Evolutionary conservation across 1,140 invertebrate species (phyloP).

Genomic region (Lasioglossum baleicum): DNA sequence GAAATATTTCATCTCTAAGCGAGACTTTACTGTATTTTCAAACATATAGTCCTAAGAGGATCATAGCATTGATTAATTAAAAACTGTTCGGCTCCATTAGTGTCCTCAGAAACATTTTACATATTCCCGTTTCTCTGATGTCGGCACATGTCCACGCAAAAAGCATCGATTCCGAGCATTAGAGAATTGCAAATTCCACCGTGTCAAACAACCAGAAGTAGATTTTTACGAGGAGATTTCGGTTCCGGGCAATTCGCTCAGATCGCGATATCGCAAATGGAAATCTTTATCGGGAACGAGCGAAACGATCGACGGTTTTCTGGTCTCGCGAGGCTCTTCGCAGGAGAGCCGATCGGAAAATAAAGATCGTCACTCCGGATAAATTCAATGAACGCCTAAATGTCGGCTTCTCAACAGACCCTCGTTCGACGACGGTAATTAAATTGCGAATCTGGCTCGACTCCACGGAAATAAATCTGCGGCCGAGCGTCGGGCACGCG

Average conservation of each 20-base stretch:
- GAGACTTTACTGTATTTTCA: too few relatives aligned
- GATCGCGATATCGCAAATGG: neutral
- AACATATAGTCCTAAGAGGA: too few relatives aligned
- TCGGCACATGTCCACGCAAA: too few relatives aligned
- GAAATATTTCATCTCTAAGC: too few relatives aligned
- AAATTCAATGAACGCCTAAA: constrained; percentile 38
- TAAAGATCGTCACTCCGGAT: constrained; percentile 38
- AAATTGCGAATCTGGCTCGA: constrained; percentile 41
- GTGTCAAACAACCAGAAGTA: neutral
- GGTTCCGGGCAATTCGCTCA: neutral
- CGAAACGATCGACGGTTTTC: neutral
- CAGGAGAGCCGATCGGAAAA: constrained; percentile 7
- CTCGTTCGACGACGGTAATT: constrained; percentile 29
- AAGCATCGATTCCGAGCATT: too few relatives aligned
- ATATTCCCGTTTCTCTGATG: too few relatives aligned
- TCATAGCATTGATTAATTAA: too few relatives aligned
- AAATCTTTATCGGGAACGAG: neutral
- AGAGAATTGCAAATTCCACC: neutral
- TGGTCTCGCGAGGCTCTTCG: neutral
- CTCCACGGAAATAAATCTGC: constrained; percentile 37
- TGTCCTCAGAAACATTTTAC: too few relatives aligned
- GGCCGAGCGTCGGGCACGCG: constrained; percentile 14
- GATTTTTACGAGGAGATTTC: constrained; percentile 4
- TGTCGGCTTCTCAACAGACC: constrained; percentile 25
- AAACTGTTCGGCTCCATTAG: too few relatives aligned